A percentile compares a stretch with the other conserved stretches of the same genome.
phyloP scores from a whole-genome alignment of 2,113 vertebrate genomes.

The Scophthalmus maximus region DNA sequence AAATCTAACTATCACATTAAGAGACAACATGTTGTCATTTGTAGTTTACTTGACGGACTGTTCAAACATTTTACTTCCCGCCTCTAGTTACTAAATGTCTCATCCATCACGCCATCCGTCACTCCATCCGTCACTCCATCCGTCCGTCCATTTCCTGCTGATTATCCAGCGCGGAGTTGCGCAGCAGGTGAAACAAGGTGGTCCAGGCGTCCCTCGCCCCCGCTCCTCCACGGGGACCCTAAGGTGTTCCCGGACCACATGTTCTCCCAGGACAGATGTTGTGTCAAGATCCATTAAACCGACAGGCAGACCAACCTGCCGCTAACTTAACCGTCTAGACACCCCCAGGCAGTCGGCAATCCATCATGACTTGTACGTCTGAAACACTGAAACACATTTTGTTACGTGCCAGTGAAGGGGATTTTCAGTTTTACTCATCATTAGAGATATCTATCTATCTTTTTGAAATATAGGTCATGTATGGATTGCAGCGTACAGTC shows the following conservation, averaged over 20 bases:
- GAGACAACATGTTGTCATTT: too few relatives aligned
- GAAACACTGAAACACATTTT: background rate
- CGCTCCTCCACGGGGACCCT: background rate
- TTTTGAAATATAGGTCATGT: constrained; percentile 49
- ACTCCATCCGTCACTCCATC: background rate
- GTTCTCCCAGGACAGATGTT: constrained; percentile 3
- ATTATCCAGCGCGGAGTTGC: too few relatives aligned
- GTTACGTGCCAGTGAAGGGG: background rate
- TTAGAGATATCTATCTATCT: constrained; percentile 11
- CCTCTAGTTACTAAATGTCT: background rate
- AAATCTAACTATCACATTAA: too few relatives aligned
- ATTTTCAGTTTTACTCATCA: background rate
- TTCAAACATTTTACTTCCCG: too few relatives aligned
- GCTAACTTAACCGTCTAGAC: constrained; percentile 1
- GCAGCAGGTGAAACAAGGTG: background rate
- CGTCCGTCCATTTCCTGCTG: too few relatives aligned
- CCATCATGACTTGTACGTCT: background rate
- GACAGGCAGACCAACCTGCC: background rate
- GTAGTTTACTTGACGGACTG: background rate
- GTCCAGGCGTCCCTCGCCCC: background rate
- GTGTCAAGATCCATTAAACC: background rate
- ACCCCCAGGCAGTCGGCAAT: background rate
- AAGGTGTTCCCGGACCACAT: background rate
- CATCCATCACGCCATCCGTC: background rate
- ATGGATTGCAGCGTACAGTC: constrained; percentile 27